A percentile compares a stretch with the other conserved stretches of the same genome.
Evolutionary conservation across 2,888 invertebrate genomes (phyloP).

Genomic region (Cyaniris semiargus): DNA sequence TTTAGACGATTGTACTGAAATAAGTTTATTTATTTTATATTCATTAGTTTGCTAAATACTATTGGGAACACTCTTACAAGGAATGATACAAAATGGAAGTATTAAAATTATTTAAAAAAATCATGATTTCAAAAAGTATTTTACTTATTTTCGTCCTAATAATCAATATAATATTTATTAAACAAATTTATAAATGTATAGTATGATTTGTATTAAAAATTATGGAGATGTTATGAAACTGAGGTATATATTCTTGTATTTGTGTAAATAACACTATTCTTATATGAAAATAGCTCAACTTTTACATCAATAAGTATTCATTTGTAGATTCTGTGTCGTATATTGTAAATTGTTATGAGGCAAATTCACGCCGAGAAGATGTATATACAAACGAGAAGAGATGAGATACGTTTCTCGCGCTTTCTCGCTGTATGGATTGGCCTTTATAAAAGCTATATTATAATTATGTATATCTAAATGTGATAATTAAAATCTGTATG

Average conservation of each 20-base stretch:
- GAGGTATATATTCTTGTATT: constrained; percentile 22
- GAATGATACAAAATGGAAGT: not conserved
- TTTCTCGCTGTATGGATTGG: not conserved
- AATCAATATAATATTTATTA: not conserved
- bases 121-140: not conserved
- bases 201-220: constrained; percentile 8
- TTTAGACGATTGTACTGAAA: not conserved
- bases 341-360: not conserved
- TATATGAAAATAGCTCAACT: constrained; percentile 19
- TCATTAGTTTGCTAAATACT: not conserved
- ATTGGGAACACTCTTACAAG: not conserved
- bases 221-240: not conserved
- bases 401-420: not conserved
- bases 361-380: not conserved
- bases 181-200: constrained; percentile 5
- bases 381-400: not conserved
- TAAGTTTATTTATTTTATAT: not conserved
- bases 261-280: constrained; percentile 16
- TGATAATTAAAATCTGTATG: constrained; percentile 4
- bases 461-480: not conserved
- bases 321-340: not conserved
- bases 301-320: not conserved
- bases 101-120: not conserved
- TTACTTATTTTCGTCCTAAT: not conserved
- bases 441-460: not conserved